Conservation (phyloP, 2,888 invertebrate species). For the Eilema caniola region DNA sequence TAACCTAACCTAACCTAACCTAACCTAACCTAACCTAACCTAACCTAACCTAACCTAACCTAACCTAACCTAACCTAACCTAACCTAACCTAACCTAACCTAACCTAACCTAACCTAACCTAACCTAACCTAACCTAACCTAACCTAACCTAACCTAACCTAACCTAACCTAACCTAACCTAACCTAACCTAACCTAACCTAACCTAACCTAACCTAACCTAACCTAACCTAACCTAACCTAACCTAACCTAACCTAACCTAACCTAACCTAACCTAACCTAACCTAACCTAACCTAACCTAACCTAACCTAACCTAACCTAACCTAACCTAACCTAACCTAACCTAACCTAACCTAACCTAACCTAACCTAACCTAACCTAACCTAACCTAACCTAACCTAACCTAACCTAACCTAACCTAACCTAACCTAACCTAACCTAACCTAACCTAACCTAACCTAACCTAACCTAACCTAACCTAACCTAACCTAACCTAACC, state of each 20-base stretch:
- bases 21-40: no score
- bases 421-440: slow-evolving; percentile 25
- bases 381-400: slow-evolving; percentile 38
- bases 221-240: no score
- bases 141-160: no score
- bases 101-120: no score
- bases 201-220: no score
- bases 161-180: no score
- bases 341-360: slow-evolving; percentile 44
- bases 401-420: slow-evolving; percentile 31
- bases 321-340: slow-evolving; percentile 41
- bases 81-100: no score
- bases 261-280: slow-evolving; percentile 36
- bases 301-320: slow-evolving; percentile 30
- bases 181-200: no score
- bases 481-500: slow-evolving; percentile 30
- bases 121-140: no score
- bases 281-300: slow-evolving; percentile 35
- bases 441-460: slow-evolving; percentile 24
- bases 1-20: no score
- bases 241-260: slow-evolving; percentile 13
- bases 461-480: slow-evolving; percentile 30
- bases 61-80: no score
- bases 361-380: slow-evolving; percentile 45
- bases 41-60: no score